Base-by-base conservation (phyloP, 2,113 vertebrate species). In the Vombatus ursinus region DNA sequence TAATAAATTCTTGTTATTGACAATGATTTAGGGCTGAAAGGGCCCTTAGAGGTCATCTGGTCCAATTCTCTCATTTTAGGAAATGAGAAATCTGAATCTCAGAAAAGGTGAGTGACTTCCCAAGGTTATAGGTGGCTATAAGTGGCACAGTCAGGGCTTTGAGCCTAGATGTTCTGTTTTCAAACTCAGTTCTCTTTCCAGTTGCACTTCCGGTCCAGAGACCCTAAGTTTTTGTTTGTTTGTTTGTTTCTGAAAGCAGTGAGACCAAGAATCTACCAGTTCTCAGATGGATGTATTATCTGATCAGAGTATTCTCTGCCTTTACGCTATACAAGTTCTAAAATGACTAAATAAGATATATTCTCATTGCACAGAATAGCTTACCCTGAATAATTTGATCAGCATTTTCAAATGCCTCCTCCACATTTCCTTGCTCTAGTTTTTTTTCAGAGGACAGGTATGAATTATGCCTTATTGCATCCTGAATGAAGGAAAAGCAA, bases 311-410 rank as follows among this genome's bases (percentile, higher is more conserved):
- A 68, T n/a, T 1, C 12, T 68, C 61, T 68, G 16, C 19, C 16
- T 44, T 44, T 2, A 44, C 44, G 16, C 7, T n/a, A 44, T 84
- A 84, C 23, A 44, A 22, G 19, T 84, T 84, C 37, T 84, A 84
- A 84, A 84, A 23, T 84, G 16, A 84, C 14, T 44, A 84, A 84
- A 84, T 84, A 44, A 84, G n/a, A 84, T 84, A 8, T 84, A 84
- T 44, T 84, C 16, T 84, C n/a, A 84, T 84, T 84, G 44, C 44
- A 44, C 10, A 0, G 3, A 53, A 57, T 24, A 52, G 22, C 95
- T 95, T 97, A 98, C 98, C 98, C 98, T 98, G 98, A 92, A 98
- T 19, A 52, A 98, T 97, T 61, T 98, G 97, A 91, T 98, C 98
- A 0, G 97, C 98, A 47, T 94, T 98, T 95, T 97, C 94, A 98